Base-by-base conservation (phyloP, 2,113 vertebrate species). In the Ceuthmochares aereus region DNA sequence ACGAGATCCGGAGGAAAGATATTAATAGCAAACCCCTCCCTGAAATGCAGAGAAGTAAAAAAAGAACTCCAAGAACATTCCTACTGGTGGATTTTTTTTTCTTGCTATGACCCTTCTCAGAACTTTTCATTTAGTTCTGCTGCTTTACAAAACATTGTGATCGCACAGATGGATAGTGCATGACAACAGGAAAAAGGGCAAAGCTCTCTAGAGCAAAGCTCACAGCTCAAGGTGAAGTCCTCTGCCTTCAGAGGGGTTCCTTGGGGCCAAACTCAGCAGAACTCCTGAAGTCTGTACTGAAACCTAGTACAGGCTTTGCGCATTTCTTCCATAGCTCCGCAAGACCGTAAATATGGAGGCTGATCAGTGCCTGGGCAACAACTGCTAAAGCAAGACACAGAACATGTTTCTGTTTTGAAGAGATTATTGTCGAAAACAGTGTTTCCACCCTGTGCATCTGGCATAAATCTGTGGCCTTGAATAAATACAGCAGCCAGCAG, bases 1-100 rank as follows among this genome's bases (percentile, higher is more conserved):
- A 96, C 26, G 42, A 92, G 51, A 82, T 55, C 20, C 49, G 77
- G 84, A 94, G 18, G 34, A 54, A 81, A 79, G 54, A 80, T 52
- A 94, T 80, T 70, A 90, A 96, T 83, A 96, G 70, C 40, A 85
- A 88, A 16, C 45, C 45, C 81, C 63, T 85, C 70, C 63, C 84
- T 91, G 87, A 91, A 91, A 76, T 54, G 51, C 29, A 82, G 81
- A 70, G 72, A 76, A 95, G 26, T 47, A 78, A 94, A 54, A 49
- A 59, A 95, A 89, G 75, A 47, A 37, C 25, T 51, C 54, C 6
- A 19, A 80, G 75, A 90, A 79, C n/a, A 58, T 42, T 89, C 49
- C 45, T 37, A 30, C 21, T 93, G 75, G 66, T 76, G 23, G 40
- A 47, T 68, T 52, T 26, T 55, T 45, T 45, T 52, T 91, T 86